phyloP scores from a whole-genome alignment of 2,797 vertebrate species.

The Coregonus sp. region DNA sequence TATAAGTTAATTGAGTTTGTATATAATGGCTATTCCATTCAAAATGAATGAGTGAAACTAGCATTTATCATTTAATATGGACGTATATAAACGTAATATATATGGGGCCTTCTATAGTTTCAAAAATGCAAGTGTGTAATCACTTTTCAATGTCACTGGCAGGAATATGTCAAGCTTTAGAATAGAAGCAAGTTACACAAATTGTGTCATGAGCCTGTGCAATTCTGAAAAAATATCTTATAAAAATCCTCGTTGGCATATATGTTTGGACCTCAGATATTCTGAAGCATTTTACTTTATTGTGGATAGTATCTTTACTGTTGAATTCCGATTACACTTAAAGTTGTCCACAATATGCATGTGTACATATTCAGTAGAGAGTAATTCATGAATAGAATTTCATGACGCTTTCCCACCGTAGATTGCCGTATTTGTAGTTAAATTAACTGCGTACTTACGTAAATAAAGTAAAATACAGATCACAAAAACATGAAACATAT shows the following conservation, averaged over 20 bases:
- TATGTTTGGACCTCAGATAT: slow-evolving; percentile 50
- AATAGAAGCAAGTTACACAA: slow-evolving; percentile 41
- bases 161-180: slow-evolving; percentile 55
- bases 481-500: slow-evolving; percentile 34
- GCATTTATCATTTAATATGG: slow-evolving; percentile 66
- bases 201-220: slow-evolving; percentile 55
- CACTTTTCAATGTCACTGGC: slow-evolving; percentile 41
- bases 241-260: slow-evolving; percentile 38
- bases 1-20: slow-evolving; percentile 67
- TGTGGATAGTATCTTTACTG: slow-evolving; percentile 54
- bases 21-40: slow-evolving; percentile 66
- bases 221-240: slow-evolving; percentile 42
- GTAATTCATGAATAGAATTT: slow-evolving; percentile 46
- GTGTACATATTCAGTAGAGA: slow-evolving; percentile 24
- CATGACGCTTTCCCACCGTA: slow-evolving; percentile 44
- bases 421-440: slow-evolving; percentile 36
- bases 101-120: slow-evolving; percentile 60
- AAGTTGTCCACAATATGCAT: slow-evolving; percentile 60
- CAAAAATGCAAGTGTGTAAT: slow-evolving; percentile 60
- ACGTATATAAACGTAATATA: slow-evolving; percentile 16
- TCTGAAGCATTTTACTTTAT: slow-evolving; percentile 53
- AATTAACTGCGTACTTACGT: slow-evolving; percentile 37
- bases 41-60: slow-evolving; percentile 52
- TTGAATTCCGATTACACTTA: slow-evolving; percentile 40
- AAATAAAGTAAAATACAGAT: slow-evolving; percentile 35